Conservation (phyloP, 2,888 invertebrate genomes). For the Tuta absoluta region DNA sequence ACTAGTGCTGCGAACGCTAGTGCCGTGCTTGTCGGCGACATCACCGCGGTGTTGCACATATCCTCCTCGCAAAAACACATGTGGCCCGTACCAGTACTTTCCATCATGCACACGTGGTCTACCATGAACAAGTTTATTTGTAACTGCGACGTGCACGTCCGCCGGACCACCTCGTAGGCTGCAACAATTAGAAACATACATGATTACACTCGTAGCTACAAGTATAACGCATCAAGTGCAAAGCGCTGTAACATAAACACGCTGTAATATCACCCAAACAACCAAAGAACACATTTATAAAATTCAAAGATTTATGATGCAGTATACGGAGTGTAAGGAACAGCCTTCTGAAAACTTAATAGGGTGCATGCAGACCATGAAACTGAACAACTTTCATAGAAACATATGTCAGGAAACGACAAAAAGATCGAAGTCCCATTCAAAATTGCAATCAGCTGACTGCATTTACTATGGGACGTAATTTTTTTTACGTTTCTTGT, state of each 20-base stretch:
- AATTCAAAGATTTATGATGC: too few relatives aligned
- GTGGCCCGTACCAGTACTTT: slow-evolving; percentile 98
- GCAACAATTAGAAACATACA: slow-evolving; percentile 56
- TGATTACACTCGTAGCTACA: not conserved
- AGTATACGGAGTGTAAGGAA: too few relatives aligned
- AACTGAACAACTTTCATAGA: too few relatives aligned
- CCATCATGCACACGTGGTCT: slow-evolving; percentile 99
- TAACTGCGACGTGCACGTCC: slow-evolving; percentile 95
- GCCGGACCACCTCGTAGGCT: slow-evolving; percentile 94
- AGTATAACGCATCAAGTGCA: too few relatives aligned
- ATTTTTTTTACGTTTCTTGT: too few relatives aligned
- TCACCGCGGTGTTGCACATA: slow-evolving; percentile 88
- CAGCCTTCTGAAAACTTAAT: too few relatives aligned
- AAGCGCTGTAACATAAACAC: not conserved
- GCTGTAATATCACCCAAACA: not conserved
- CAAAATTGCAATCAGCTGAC: too few relatives aligned
- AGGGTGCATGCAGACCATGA: too few relatives aligned
- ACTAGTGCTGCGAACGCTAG: slow-evolving; percentile 57
- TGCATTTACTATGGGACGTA: too few relatives aligned
- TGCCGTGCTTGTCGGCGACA: slow-evolving; percentile 53
- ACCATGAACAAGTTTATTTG: slow-evolving; percentile 98
- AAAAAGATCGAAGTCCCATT: too few relatives aligned
- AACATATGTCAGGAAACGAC: too few relatives aligned
- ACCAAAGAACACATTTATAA: not conserved
- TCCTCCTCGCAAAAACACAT: slow-evolving; percentile 99